Evolutionary conservation across 2,888 invertebrate species (phyloP).

Genomic region (Vandiemenella viatica): DNA sequence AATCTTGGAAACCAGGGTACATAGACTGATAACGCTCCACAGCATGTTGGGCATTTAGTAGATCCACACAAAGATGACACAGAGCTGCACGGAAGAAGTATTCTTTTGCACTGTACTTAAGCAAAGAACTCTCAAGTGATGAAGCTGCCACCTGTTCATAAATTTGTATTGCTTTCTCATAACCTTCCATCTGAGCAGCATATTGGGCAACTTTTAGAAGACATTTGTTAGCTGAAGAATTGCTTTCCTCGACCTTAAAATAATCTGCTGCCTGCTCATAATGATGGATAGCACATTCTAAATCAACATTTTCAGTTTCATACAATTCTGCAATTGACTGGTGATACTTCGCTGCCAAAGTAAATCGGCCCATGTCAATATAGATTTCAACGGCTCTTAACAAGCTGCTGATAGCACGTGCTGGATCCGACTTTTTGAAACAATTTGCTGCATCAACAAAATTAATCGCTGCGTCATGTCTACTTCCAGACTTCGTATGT

Average conservation of each 20-base stretch:
- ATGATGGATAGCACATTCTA: conserved; percentile 79
- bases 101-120: conserved; percentile 97
- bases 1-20: conserved; percentile 91
- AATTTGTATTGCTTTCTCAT: conserved; percentile 91
- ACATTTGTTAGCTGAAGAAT: conserved; percentile 95
- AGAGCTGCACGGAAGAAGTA: conserved; percentile 95
- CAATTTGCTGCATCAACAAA: conserved; percentile 96
- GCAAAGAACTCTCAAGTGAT: conserved; percentile 83
- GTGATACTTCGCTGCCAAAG: conserved; percentile 95
- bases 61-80: conserved; percentile 91
- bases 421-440: conserved; percentile 73
- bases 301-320: conserved; percentile 76
- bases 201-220: conserved; percentile 94
- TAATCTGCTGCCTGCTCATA: conserved; percentile 98
- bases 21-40: conserved; percentile 83
- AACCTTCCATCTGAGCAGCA: conserved; percentile 91
- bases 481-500: conserved; percentile 72
- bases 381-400: conserved; percentile 92
- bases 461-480: conserved; percentile 91
- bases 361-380: conserved; percentile 95
- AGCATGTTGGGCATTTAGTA: conserved; percentile 87
- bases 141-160: conserved; percentile 90
- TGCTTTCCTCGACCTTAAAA: conserved; percentile 94
- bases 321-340: conserved; percentile 93
- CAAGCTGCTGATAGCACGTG: conserved; percentile 77